Base-by-base conservation (phyloP, 92 coral and sea anemone species). In the Bergia sp. region DNA sequence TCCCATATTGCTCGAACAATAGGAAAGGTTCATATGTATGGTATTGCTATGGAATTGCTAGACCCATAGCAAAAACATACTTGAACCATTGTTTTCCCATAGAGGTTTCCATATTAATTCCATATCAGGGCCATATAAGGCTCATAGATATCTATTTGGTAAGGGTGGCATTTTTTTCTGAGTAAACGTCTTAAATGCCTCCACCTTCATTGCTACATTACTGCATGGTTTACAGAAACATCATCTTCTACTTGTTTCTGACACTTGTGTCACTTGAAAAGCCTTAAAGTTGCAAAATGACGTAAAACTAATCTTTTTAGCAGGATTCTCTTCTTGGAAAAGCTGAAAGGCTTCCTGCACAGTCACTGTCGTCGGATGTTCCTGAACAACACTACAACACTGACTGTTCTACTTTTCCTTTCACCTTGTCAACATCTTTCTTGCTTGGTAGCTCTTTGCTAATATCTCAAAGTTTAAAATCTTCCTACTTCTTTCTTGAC, bases 401-500 rank as follows among this genome's bases (percentile, higher is more conserved):
- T 87, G 55, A 77, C 90, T 21, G 77, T 87, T 58, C 85, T 73
- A 20, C 55, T 87, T 74, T 87, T 58, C 45, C 90, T 87, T 87
- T 77, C 82, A 78, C 36, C 88, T 84, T 84, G 88, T 47, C 6
- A 61, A 84, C 88, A 84, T 84, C 88, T 66, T 55, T 78, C 47
- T 88, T 79, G 39, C 76, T 88, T 79, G 86, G 79, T 13, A 88
- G 90, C 90, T 87, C 85, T 87, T 77, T 87, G 90, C 85, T 88
- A n/a, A 88, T 79, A 38, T 77, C 90, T 65, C 90, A 64, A 37
- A 88, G 77, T 9, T 88, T 61, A 50, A 79, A 88, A 64, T 79
- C 57, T 39, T 88, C 84, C 42, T 29, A 88, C 90, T 77, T 88
- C 86, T 88, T 88, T 88, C 90, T 79, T 88, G 42, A 50, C 45